Evolutionary conservation across 2,888 invertebrate genomes (phyloP), one percentile per base, ranked within the genome.

Genomic region (Acrobasis consociella): DNA sequence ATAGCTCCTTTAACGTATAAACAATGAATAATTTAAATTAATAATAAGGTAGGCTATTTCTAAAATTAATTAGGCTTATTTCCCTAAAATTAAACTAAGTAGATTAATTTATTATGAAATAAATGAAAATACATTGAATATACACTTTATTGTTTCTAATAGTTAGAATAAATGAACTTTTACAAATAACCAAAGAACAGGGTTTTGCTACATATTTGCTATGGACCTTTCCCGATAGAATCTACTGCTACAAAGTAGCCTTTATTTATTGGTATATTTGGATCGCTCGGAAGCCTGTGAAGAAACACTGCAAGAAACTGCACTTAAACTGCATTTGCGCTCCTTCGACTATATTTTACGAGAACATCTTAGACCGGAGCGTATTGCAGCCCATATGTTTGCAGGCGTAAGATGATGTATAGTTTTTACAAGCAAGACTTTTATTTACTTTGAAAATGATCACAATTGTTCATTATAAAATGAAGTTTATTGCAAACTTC

Each of bases 221-320:
- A 7, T 52, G 11, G 13, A 52, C n/a, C 10, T 13, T 0, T 52
- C 51, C 11, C n/a, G 13, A 52, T 52, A 52, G 31, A 52, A 52
- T 52, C 52, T 31, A 31, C 52, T 22, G 37, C 31, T 52, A 52
- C 52, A 52, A 52, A 52, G 52, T 52, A 52, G 52, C 52, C 52
- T 52, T 52, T 52, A 52, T 52, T 52, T 31, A 52, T 52, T 52
- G 52, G 52, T 52, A 52, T 37, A 31, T 52, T 22, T 31, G 31
- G 22, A 31, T 52, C 31, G 52, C 52, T 37, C 7, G 52, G 31
- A 52, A 52, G 31, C 31, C 52, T 11, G 52, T 52, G n/a, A 52
- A 52, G 52, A 52, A 52, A 52, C 52, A 37, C 52, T 52, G 52
- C 52, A 52, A 52, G 52, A 52, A 52, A 52, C 52, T 52, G 52